These are phyloP conservation scores for Isichthys henryi DNA, from an alignment of 2,113 vertebrate genomes.

Conservation along the genomic window DNA sequence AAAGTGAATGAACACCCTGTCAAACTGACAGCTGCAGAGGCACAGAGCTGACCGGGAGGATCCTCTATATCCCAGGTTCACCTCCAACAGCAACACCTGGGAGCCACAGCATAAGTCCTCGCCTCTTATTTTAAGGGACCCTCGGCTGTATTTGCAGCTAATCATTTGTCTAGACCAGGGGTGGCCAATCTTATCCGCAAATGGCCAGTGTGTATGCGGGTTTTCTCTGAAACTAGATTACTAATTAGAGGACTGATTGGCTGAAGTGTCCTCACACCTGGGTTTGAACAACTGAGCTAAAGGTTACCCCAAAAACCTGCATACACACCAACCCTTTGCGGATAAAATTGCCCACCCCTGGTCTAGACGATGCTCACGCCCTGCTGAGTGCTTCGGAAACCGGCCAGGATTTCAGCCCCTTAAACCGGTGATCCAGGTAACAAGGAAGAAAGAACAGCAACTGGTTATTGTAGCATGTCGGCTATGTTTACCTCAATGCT, in stretches of 20 bases:
- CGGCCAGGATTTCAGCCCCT: constrained; percentile 22
- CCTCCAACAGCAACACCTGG: not conserved
- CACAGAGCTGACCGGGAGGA: not conserved
- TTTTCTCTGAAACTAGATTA: too few relatives aligned
- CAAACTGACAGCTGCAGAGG: not conserved
- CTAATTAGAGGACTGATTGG: too few relatives aligned
- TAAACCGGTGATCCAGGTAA: constrained; percentile 21
- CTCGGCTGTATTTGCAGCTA: constrained; percentile 26
- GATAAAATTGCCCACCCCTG: too few relatives aligned
- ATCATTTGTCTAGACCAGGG: constrained; percentile 21
- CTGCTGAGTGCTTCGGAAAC: constrained; percentile 20
- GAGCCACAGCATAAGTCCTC: not conserved
- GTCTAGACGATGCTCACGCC: constrained; percentile 22
- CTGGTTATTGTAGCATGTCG: not conserved
- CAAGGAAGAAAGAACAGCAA: not conserved
- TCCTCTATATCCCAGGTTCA: not conserved
- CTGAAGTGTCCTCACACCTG: too few relatives aligned
- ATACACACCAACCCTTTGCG: too few relatives aligned
- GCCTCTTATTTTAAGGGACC: not conserved
- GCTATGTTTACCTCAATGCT: not conserved
- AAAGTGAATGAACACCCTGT: not conserved
- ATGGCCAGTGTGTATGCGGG: too few relatives aligned
- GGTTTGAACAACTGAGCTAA: too few relatives aligned
- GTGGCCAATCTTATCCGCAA: too few relatives aligned
- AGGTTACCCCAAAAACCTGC: too few relatives aligned